Conservation (phyloP, 1,140 invertebrate genomes). For the Sogatella furcifera region DNA sequence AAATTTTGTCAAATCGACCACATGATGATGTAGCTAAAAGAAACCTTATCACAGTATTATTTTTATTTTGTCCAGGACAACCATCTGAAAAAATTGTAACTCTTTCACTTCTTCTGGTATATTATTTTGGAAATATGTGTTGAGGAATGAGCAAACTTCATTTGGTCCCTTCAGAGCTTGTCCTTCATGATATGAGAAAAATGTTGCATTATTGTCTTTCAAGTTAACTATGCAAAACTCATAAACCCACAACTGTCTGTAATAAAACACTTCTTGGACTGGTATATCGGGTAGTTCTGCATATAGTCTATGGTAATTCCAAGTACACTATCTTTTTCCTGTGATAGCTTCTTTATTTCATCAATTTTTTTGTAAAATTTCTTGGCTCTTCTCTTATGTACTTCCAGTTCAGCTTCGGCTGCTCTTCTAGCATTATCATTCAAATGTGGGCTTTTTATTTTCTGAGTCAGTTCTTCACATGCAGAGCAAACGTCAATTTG, state of each 20-base stretch:
- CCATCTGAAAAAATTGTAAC: constrained; percentile 25
- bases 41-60: constrained; percentile 14
- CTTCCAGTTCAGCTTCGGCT: constrained; percentile 24
- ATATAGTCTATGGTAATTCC: constrained; percentile 21
- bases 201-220: constrained; percentile 17
- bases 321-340: constrained; percentile 13
- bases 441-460: constrained; percentile 18
- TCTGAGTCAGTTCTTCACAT: constrained; percentile 13
- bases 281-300: constrained; percentile 23
- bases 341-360: constrained; percentile 18
- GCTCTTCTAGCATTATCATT: constrained; percentile 24
- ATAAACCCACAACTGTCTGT: constrained; percentile 20
- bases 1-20: constrained; percentile 6
- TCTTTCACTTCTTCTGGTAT: constrained; percentile 17
- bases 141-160: constrained; percentile 19
- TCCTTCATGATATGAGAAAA: constrained; percentile 24
- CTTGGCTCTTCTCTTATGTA: constrained; percentile 20
- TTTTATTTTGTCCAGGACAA: constrained; percentile 16
- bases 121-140: constrained; percentile 17
- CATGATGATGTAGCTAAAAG: constrained; percentile 8
- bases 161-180: constrained; percentile 21
- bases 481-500: constrained; percentile 19
- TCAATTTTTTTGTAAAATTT: constrained; percentile 26
- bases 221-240: constrained; percentile 22
- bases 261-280: constrained; percentile 24